Conservation (phyloP, 2,113 vertebrate species). For the Nicator chloris region DNA sequence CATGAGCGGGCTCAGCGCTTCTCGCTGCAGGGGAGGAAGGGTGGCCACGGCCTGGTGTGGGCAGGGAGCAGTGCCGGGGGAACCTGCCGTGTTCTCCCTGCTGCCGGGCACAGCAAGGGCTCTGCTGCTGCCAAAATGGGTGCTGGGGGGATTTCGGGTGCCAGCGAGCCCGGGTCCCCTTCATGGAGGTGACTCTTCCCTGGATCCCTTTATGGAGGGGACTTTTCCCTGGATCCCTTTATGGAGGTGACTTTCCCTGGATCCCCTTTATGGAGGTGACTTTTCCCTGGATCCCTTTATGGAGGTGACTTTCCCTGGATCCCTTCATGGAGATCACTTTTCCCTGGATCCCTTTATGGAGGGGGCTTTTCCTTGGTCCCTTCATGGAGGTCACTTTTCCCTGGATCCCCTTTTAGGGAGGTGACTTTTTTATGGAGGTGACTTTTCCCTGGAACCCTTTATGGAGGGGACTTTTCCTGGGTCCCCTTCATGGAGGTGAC, state of each 20-base stretch:
- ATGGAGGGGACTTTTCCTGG: too few relatives aligned
- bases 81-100: constrained; percentile 63
- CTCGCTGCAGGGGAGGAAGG: constrained; percentile 49
- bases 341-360: constrained; percentile 52
- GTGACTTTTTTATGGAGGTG: too few relatives aligned
- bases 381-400: too few relatives aligned
- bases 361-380: too few relatives aligned
- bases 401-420: too few relatives aligned
- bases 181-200: too few relatives aligned
- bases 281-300: not conserved
- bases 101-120: constrained; percentile 54
- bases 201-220: too few relatives aligned
- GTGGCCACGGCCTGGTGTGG: constrained; percentile 55
- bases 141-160: not conserved
- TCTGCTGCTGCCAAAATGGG: constrained; percentile 45
- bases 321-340: too few relatives aligned
- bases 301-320: not conserved
- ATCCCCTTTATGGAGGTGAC: not conserved
- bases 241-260: not conserved
- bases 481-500: too few relatives aligned
- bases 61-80: constrained; percentile 53
- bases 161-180: too few relatives aligned
- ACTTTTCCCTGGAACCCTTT: not conserved
- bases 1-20: constrained; percentile 62
- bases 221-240: not conserved